Evolutionary conservation across 2,797 vertebrate genomes (phyloP).

Genomic region (Chelmon rostratus): DNA sequence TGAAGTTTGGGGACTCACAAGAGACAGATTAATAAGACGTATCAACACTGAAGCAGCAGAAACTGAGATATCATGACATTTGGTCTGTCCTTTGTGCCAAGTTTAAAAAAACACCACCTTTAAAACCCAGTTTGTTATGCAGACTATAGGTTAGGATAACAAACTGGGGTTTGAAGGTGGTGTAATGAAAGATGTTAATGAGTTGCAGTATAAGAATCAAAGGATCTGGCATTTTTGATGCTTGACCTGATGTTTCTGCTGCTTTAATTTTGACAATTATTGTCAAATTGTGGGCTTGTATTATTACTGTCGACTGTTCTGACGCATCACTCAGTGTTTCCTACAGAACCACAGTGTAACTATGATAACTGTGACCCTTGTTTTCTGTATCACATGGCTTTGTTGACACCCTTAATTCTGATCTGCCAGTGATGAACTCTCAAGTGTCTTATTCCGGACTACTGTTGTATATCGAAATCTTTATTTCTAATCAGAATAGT

Average conservation of each 20-base stretch:
- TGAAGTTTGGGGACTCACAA: not conserved
- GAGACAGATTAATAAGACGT: not conserved
- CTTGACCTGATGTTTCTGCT: not conserved
- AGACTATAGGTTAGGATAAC: too few species aligned
- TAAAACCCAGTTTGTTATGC: too few species aligned
- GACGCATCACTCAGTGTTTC: too few species aligned
- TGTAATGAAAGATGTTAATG: not conserved
- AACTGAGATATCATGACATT: not conserved
- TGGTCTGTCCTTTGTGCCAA: not conserved
- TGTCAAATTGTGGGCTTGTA: too few species aligned
- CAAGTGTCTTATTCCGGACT: not conserved
- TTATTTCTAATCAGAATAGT: not conserved
- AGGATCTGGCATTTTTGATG: not conserved
- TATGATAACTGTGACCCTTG: too few species aligned
- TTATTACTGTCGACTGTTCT: too few species aligned
- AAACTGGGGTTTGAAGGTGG: not conserved
- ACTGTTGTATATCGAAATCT: not conserved
- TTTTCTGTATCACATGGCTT: too few species aligned
- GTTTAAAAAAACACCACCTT: not conserved
- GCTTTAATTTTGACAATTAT: not conserved
- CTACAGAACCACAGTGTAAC: too few species aligned
- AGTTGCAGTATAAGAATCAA: not conserved
- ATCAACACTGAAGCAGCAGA: not conserved
- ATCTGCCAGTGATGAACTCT: not conserved
- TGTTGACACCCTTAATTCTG: too few species aligned